These are phyloP conservation scores for Merops nubicus DNA, from an alignment of 2,113 vertebrate genomes.

Conservation along the genomic window DNA sequence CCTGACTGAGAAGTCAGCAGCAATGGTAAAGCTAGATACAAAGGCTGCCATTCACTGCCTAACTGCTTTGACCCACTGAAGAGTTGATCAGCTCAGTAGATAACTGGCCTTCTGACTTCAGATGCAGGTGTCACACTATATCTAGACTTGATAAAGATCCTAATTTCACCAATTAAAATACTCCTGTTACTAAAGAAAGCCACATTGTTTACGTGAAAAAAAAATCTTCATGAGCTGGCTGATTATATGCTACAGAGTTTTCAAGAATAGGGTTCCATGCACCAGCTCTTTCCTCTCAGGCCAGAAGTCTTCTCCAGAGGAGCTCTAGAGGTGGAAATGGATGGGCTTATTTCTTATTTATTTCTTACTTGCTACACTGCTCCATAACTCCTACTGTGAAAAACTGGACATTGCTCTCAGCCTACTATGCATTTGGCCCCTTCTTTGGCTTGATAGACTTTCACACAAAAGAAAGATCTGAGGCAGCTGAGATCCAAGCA, in stretches of 20 bases:
- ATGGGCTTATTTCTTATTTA: neutral
- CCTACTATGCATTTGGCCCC: neutral
- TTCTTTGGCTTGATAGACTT: neutral
- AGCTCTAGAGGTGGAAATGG: neutral
- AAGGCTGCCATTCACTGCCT: neutral
- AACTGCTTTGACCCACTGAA: neutral
- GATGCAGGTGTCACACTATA: accelerated
- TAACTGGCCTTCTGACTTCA: neutral
- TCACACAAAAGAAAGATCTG: neutral
- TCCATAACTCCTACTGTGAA: neutral
- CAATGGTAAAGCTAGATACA: neutral
- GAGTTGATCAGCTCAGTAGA: neutral
- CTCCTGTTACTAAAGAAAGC: neutral
- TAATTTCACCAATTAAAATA: neutral
- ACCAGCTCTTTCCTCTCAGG: neutral
- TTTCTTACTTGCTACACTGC: neutral
- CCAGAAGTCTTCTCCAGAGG: neutral
- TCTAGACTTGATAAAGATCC: neutral
- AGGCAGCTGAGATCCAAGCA: neutral
- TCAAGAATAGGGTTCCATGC: neutral
- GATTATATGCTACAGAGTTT: neutral
- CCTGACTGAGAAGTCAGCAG: neutral
- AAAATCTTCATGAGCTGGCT: neutral
- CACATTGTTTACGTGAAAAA: neutral
- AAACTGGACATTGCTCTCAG: neutral